Base-by-base conservation (phyloP, 2,797 vertebrate genomes). In the Hydrophis major region DNA sequence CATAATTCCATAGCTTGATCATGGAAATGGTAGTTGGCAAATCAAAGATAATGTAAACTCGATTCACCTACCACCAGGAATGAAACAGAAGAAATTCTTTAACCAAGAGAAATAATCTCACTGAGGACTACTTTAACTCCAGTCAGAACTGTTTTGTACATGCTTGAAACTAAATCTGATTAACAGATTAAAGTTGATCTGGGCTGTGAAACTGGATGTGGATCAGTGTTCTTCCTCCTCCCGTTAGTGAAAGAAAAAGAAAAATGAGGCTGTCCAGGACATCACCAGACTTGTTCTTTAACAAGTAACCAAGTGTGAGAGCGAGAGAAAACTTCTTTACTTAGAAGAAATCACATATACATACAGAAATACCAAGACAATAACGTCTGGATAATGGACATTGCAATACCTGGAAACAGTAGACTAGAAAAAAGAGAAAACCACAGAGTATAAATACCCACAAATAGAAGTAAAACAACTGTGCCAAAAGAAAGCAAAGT, bases 1-100 rank as follows among this genome's bases (percentile, higher is more conserved):
- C 98, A 87, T 99, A 99, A 96, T 99, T 99, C 99, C 99, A 99
- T 94, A 99, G 95, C 96, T 99, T 99, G 96, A 99, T 99, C 99
- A 99, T 99, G 89, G 99, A 99, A 94, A 99, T 98, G 0, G 98
- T 99, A 87, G 98, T 98, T 0, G 99, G 99, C 95, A 98, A 98
- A 96, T 99, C 99, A 93, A 99, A 99, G 96, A 99, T 98, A 92
- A 99, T 98, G 94, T 99, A 99, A 1, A 99, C 98, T 10, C 98
- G 98, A 96, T 99, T 99, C 95, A 99, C 99, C 99, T 99, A 94
- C 61, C 94, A 83, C 93, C 95, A 94, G 90, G 86, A 37, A 94
- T 93, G 61, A 83, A 92, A 92, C 93, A 74, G 94, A 66, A 95
- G 94, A 92, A 60, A 92, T 10, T 8, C 0, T 13, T n/a, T 87